Conservation (phyloP, 2,797 vertebrate species). For the Rousettus madagascariensis region DNA sequence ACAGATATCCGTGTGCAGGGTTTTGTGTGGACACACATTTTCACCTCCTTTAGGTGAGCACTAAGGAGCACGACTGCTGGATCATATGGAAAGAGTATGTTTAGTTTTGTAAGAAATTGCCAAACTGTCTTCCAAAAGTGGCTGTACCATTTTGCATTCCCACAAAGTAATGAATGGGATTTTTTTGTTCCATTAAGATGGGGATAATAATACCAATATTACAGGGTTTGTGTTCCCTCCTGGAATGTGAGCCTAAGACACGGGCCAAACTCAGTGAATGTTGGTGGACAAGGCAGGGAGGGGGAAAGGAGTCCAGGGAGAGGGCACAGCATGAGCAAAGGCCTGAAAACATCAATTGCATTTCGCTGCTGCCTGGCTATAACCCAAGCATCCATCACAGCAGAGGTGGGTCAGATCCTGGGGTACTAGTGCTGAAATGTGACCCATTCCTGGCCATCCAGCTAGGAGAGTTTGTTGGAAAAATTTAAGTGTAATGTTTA, state of each 20-base stretch:
- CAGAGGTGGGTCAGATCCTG: not conserved
- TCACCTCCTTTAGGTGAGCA: not conserved
- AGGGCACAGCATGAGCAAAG: not conserved
- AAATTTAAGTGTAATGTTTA: not conserved
- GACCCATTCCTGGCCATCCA: not conserved
- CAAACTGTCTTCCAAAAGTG: not conserved
- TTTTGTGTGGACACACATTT: too few species aligned
- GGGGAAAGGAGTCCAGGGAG: not conserved
- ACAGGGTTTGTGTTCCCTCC: not conserved
- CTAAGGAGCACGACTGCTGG: not conserved
- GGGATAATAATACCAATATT: fast-evolving
- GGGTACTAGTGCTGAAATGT: not conserved
- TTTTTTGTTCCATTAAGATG: not conserved
- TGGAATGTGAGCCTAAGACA: not conserved
- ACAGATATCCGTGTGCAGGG: not conserved
- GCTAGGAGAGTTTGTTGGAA: not conserved
- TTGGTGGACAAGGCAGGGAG: not conserved
- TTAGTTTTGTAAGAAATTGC: not conserved
- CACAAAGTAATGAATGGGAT: not conserved
- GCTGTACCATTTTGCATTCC: not conserved
- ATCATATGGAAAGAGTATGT: too few species aligned
- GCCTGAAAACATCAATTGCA: not conserved
- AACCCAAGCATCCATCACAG: not conserved
- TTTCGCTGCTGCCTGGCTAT: not conserved
- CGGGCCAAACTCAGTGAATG: not conserved